Evolutionary conservation across 2,113 vertebrate species (phyloP).

Genomic region (Propithecus coquereli): DNA sequence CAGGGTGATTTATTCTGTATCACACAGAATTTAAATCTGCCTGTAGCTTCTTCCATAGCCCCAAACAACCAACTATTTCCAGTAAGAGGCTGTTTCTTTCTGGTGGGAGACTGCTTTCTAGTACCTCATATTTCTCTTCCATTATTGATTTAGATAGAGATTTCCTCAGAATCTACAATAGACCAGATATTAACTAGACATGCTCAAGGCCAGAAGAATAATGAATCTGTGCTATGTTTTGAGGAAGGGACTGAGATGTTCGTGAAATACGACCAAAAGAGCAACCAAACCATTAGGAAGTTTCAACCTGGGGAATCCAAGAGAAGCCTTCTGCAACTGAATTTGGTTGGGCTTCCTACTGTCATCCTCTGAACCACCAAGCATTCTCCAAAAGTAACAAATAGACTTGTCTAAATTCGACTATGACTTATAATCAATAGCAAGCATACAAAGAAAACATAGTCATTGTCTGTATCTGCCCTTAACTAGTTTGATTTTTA

Average conservation of each 20-base stretch:
- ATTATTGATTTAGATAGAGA: slow-evolving; percentile 2
- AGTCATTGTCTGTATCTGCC: not conserved
- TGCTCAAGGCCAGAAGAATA: not conserved
- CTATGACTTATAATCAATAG: not conserved
- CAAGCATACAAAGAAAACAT: not conserved
- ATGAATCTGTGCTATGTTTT: not conserved
- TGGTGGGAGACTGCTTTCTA: not conserved
- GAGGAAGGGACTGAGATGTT: not conserved
- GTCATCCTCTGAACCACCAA: not conserved
- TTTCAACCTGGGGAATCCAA: not conserved
- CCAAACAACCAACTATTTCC: not conserved
- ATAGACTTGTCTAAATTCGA: not conserved
- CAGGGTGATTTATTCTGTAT: not conserved
- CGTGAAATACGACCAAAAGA: not conserved
- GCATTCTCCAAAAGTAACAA: not conserved
- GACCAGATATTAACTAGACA: not conserved
- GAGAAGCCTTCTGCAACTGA: not conserved
- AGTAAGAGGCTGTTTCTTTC: not conserved
- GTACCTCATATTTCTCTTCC: not conserved
- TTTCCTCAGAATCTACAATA: not conserved
- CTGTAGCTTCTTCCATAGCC: not conserved
- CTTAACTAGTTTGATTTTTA: slow-evolving; percentile 15
- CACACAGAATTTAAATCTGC: not conserved
- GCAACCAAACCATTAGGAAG: not conserved
- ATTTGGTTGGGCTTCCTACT: not conserved